Percentiles rank a stretch among this genome's conserved stretches.
These are phyloP conservation scores for Trypoxylus dichotomus DNA, from an alignment of 1,140 invertebrate species.

Conservation along the genomic window DNA sequence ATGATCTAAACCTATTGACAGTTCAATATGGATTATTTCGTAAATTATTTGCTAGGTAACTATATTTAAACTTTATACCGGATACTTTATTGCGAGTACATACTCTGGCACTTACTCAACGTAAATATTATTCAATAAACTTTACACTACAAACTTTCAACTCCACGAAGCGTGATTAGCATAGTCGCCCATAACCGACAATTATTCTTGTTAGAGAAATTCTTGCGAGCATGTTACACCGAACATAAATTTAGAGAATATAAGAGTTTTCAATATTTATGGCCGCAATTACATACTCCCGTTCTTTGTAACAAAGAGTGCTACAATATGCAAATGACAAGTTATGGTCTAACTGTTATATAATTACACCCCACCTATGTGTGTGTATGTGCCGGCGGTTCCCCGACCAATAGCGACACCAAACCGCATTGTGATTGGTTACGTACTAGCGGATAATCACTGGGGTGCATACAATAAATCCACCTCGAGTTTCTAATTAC, in stretches of 20 bases:
- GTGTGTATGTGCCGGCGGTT: constrained; percentile 13
- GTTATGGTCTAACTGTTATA: constrained; percentile 36
- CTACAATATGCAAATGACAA: constrained; percentile 39
- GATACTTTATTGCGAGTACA: too few relatives aligned
- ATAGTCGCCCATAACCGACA: not conserved
- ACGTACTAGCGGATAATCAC: constrained; percentile 23
- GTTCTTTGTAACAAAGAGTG: constrained; percentile 34
- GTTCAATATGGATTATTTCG: too few relatives aligned
- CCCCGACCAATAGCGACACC: constrained; percentile 37
- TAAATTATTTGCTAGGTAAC: too few relatives aligned
- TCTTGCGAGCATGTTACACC: constrained; percentile 1
- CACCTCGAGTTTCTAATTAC: constrained; percentile 27
- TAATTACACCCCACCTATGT: constrained; percentile 35
- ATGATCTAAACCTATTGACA: too few relatives aligned
- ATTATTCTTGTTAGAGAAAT: constrained; percentile 19
- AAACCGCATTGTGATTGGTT: constrained; percentile 37
- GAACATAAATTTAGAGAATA: constrained; percentile 25
- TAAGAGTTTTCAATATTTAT: constrained; percentile 39
- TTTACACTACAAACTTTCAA: too few relatives aligned
- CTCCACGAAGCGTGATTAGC: not conserved
- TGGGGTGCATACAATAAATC: constrained; percentile 29
- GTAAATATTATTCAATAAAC: not conserved
- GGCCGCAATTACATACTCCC: constrained; percentile 36
- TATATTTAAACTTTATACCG: too few relatives aligned
- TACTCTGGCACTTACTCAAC: not conserved